These are phyloP conservation scores for Rhinoptilus africanus DNA, from an alignment of 2,113 vertebrate species.

Conservation along the genomic window DNA sequence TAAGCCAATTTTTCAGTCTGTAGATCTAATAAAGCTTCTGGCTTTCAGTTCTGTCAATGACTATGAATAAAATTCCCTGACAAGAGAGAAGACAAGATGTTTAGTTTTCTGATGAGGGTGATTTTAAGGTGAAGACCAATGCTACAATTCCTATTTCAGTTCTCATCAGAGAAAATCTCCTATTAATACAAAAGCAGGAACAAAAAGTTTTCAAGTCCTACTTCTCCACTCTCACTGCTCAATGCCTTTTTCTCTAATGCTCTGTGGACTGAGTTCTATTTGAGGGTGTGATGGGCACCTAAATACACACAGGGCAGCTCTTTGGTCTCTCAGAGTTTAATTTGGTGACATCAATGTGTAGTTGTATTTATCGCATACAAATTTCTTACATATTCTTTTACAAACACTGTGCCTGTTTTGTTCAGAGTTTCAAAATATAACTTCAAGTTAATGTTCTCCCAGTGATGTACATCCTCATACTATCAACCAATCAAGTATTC, in stretches of 20 bases:
- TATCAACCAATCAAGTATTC: not conserved
- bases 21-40: constrained; percentile 32
- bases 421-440: not conserved
- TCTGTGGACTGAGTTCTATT: not conserved
- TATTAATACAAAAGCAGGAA: not conserved
- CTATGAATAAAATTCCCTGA: constrained; percentile 30
- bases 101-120: constrained; percentile 30
- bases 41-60: constrained; percentile 14
- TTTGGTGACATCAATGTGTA: not conserved
- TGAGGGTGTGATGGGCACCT: not conserved
- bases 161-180: not conserved
- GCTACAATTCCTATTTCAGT: not conserved
- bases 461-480: not conserved
- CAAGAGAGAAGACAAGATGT: not conserved
- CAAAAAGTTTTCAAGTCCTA: not conserved
- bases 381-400: not conserved
- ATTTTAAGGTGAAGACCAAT: constrained; percentile 24
- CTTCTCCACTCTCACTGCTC: not conserved
- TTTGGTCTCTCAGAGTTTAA: not conserved
- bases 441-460: not conserved
- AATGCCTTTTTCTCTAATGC: not conserved
- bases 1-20: constrained; percentile 35
- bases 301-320: not conserved
- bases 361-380: not conserved
- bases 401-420: not conserved